These are phyloP conservation scores for Tyto alba DNA, from an alignment of 2,113 vertebrate genomes.

Conservation along the genomic window DNA sequence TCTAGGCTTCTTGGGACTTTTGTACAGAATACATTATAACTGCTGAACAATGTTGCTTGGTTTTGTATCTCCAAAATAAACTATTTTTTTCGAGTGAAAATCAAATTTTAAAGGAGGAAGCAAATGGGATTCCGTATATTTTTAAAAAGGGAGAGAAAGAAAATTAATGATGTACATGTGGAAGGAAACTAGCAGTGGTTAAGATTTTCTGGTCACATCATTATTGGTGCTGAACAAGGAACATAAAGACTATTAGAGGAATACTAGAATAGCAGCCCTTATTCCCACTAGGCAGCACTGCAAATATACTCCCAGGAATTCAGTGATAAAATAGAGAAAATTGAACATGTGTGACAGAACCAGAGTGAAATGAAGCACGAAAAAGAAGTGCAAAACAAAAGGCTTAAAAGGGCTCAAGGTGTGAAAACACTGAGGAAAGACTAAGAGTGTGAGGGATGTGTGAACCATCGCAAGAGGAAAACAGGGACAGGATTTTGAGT, in stretches of 20 bases:
- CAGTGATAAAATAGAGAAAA: constrained; percentile 17
- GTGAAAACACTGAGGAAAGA: not conserved
- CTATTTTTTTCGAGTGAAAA: not conserved
- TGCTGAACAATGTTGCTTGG: not conserved
- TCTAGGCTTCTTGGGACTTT: not conserved
- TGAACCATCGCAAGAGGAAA: not conserved
- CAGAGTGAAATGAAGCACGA: not conserved
- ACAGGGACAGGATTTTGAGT: not conserved
- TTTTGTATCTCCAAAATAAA: not conserved
- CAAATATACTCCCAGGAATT: not conserved
- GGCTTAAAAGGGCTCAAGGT: not conserved
- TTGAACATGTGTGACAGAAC: not conserved
- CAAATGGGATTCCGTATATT: not conserved
- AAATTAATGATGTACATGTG: not conserved
- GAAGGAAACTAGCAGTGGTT: not conserved
- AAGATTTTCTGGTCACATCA: constrained; percentile 11
- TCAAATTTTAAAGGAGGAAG: not conserved
- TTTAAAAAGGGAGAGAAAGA: not conserved
- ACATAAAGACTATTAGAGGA: not conserved
- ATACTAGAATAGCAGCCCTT: not conserved
- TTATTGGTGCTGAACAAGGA: not conserved
- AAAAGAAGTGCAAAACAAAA: not conserved
- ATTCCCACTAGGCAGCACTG: not conserved
- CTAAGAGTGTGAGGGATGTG: not conserved
- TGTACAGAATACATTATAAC: not conserved